Percentiles rank a stretch among this genome's conserved stretches.
These are phyloP conservation scores for Himantopus leucocephalus DNA, from an alignment of 2,113 vertebrate genomes.

Conservation along the genomic window DNA sequence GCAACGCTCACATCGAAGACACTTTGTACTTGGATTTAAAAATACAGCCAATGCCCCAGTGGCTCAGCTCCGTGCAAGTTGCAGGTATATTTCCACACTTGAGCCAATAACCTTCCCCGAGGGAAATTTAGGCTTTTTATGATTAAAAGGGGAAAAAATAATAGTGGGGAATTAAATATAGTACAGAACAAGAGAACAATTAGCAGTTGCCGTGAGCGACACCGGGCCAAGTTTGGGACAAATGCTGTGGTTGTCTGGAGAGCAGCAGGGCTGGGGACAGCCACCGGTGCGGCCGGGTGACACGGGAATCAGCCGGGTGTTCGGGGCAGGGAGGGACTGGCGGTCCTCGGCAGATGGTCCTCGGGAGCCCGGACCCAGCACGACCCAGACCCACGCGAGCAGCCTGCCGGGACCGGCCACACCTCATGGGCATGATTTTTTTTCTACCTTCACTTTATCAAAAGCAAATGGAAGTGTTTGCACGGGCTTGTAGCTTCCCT, in stretches of 20 bases:
- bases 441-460: background rate
- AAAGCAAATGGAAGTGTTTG: slow-evolving; percentile 46
- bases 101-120: slow-evolving; percentile 66
- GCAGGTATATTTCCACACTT: slow-evolving; percentile 66
- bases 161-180: slow-evolving; percentile 68
- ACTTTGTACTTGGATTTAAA: slow-evolving; percentile 67
- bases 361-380: fast-evolving
- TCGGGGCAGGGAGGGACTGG: background rate
- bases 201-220: slow-evolving; percentile 42
- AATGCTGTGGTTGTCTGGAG: background rate
- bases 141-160: slow-evolving; percentile 72
- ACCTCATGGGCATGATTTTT: background rate
- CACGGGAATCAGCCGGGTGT: background rate
- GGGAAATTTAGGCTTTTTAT: slow-evolving; percentile 71
- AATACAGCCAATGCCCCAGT: slow-evolving; percentile 54
- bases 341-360: background rate
- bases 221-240: slow-evolving; percentile 17
- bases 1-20: background rate
- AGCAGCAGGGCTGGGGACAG: slow-evolving; percentile 2
- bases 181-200: slow-evolving; percentile 56
- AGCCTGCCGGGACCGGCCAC: background rate
- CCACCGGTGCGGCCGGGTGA: background rate
- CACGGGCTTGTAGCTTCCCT: slow-evolving; percentile 23
- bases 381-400: background rate
- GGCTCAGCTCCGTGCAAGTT: background rate